A percentile compares a stretch with the other conserved stretches of the same genome.
Evolutionary conservation across 2,888 invertebrate species (phyloP).

Genomic region (Hirtodrosophila cameraria): DNA sequence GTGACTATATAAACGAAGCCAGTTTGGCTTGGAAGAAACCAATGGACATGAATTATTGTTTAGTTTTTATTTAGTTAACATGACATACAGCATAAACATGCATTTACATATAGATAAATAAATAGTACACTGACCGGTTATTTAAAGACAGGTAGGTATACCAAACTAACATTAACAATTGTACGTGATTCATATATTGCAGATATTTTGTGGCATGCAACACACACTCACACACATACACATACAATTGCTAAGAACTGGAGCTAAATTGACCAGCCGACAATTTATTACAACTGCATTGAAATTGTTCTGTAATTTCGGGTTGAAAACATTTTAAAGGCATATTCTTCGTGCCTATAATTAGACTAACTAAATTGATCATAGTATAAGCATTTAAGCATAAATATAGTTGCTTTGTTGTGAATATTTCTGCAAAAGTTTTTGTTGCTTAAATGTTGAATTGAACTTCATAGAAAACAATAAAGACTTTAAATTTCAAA

Average conservation of each 20-base stretch:
- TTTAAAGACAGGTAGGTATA: neutral
- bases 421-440: too few species aligned
- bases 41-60: too few species aligned
- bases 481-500: too few species aligned
- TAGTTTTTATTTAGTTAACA: too few species aligned
- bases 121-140: neutral
- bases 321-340: conserved; percentile 8
- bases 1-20: too few species aligned
- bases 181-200: conserved; percentile 37
- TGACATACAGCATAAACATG: too few species aligned
- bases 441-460: too few species aligned
- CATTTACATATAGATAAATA: neutral
- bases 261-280: conserved; percentile 56
- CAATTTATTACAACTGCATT: conserved; percentile 80
- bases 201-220: conserved; percentile 44
- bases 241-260: conserved; percentile 33
- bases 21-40: too few species aligned
- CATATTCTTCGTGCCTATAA: conserved; percentile 1
- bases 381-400: neutral
- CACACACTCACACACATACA: too few species aligned
- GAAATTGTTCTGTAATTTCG: conserved; percentile 17
- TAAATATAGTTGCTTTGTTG: too few species aligned
- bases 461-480: too few species aligned
- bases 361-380: conserved; percentile 1
- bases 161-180: neutral